Conservation (phyloP, 92 coral and sea anemone species). For the Porites rus region DNA sequence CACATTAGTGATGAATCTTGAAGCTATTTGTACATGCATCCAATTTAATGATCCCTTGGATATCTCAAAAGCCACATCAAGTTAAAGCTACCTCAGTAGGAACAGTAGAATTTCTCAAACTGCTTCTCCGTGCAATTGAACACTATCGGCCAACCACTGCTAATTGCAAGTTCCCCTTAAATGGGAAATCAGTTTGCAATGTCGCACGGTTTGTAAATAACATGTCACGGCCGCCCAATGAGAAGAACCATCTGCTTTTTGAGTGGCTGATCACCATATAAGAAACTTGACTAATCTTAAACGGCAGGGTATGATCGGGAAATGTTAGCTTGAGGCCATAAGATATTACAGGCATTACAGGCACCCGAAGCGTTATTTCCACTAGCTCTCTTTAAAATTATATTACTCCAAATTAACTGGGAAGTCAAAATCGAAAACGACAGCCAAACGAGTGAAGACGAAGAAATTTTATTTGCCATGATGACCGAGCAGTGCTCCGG, state of each 20-base stretch:
- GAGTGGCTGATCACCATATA: too few relatives aligned
- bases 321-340: background rate
- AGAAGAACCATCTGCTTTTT: background rate
- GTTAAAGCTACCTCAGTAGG: background rate
- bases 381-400: too few relatives aligned
- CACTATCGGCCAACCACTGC: background rate
- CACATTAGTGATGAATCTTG: too few relatives aligned
- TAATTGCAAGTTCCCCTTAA: background rate
- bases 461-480: background rate
- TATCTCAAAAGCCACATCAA: background rate
- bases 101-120: background rate
- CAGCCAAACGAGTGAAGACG: background rate
- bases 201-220: background rate
- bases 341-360: too few relatives aligned
- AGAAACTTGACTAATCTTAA: too few relatives aligned
- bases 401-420: too few relatives aligned
- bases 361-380: background rate
- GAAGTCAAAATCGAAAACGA: background rate
- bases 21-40: too few relatives aligned
- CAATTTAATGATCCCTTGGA: too few relatives aligned
- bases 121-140: background rate
- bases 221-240: background rate
- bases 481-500: slow-evolving; percentile 49
- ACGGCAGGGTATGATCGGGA: too few relatives aligned
- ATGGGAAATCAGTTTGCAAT: background rate